Base-by-base conservation (phyloP, 1,140 invertebrate species). In the Pogonognathellus flavescens region DNA sequence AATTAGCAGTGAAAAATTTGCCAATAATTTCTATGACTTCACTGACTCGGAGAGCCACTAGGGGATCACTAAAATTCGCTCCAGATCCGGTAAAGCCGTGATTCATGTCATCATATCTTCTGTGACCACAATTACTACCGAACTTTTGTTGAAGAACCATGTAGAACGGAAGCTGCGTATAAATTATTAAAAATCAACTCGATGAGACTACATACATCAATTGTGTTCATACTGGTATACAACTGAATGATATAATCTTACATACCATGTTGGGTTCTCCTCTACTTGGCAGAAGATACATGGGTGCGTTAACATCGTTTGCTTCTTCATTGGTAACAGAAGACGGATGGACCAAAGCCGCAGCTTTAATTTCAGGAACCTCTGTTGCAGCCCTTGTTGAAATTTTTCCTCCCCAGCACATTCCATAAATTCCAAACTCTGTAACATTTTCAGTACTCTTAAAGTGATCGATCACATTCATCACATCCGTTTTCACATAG, bases 391-490 rank as follows among this genome's bases (percentile, higher is more conserved):
- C 87, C 18, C 53, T n/a, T 8, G 72, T 82, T 0, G 80, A 59
- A 14, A 88, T 83, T 53, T 86, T 88, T 22, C 84, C 87, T 20
- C 87, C 87, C 87, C 87, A 88, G 31, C 87, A 88, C 41, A 88
- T 86, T 84, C 86, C 86, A 84, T 87, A 87, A 9, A 88, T 82
- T 6, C 88, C 88, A 25, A 88, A 76, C n/a, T 76, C 70, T 1
- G 70, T 76, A 8, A 49, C 49, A 50, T 76, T 76, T 50, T 76
- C 70, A 18, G 14, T 76, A 7, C 31, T 49, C 41, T 85, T 86
- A 60, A 82, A 86, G 59, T 87, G 70, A 9, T 86, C 60, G 3
- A 88, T 85, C 11, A 86, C 76, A 52, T 85, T 82, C 11, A 85
- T 16, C 4, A 87, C n/a, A 70, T 88, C 87, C 25, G 31, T 49